Evolutionary conservation across 2,888 invertebrate genomes (phyloP), one percentile per base, ranked within the genome.

Genomic region (Acleris holmiana): DNA sequence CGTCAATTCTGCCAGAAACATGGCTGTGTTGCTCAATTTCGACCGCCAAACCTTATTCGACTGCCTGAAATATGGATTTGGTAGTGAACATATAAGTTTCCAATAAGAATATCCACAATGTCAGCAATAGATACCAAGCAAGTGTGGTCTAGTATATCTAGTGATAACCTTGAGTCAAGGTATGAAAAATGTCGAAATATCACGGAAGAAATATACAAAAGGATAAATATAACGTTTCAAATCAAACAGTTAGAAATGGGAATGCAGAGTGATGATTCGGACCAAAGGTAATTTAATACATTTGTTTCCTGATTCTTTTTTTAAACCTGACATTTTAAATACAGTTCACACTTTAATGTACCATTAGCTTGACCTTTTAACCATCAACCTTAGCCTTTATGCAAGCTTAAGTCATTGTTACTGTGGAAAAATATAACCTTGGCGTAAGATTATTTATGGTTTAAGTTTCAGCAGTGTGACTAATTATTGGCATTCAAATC

Each of bases 171-270:
- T 10, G 79, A 86, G 68, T 81, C 88, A 0, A 91, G 86, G 70
- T 88, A 91, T 54, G 91, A 92, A 65, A 92, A 92, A 79, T 92
- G 91, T 77, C 81, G 88, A 4, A 87, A 91, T 74, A 92, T 92
- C 8, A 88, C 91, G 0, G 91, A 91, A 62, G 92, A 92, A 69
- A 92, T 92, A 70, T 92, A 92, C 71, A 92, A 92, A 67, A 84
- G 92, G 72, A 92, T 92, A 67, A 85, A 92, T 73, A 89, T 92
- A 66, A 92, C 91, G 5, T 91, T 92, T 81, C 84, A 91, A 79
- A 91, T 91, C 13, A 92, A 91, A 70, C 87, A 91, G 70, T 71
- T 89, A 48, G 90, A 89, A 67, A 77, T 76, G 40, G 83, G 76
- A 3, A 77, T 77, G 0, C 86, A 84, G 46, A 91, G 89, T 78